These are phyloP conservation scores for Sander vitreus DNA, from an alignment of 2,113 vertebrate species.

Conservation along the genomic window DNA sequence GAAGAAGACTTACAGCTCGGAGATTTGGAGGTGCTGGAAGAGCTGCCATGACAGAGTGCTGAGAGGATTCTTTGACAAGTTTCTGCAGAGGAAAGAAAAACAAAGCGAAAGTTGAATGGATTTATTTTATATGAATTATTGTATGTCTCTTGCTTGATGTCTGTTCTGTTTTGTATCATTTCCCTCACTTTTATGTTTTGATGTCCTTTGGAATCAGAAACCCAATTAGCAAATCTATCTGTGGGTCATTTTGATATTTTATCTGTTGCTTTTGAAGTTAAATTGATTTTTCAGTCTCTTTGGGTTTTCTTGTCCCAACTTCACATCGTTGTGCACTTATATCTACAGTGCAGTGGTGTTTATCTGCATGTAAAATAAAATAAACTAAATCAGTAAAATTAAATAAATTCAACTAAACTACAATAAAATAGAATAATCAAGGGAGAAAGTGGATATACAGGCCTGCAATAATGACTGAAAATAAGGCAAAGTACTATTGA, in stretches of 20 bases:
- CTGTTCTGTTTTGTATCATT: constrained; percentile 11
- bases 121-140: constrained; percentile 20
- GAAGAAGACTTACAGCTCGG: constrained; percentile 93
- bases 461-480: constrained; percentile 49
- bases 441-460: not conserved
- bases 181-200: not conserved
- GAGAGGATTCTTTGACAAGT: constrained; percentile 97
- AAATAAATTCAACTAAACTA: constrained; percentile 1
- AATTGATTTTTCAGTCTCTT: constrained; percentile 15
- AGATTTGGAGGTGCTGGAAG: constrained; percentile 95
- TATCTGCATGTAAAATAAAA: not conserved
- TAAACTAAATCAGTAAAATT: not conserved
- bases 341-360: not conserved
- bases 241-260: not conserved
- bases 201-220: constrained; percentile 26
- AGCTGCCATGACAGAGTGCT: constrained; percentile 96
- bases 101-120: constrained; percentile 45
- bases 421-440: not conserved
- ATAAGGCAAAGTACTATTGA: constrained; percentile 66
- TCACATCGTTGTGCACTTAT: not conserved
- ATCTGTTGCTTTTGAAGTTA: not conserved
- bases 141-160: constrained; percentile 21
- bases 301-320: not conserved
- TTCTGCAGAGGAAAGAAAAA: constrained; percentile 84
- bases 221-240: constrained; percentile 15